Conservation (phyloP, 2,113 vertebrate species). For the Dasyurus viverrinus region DNA sequence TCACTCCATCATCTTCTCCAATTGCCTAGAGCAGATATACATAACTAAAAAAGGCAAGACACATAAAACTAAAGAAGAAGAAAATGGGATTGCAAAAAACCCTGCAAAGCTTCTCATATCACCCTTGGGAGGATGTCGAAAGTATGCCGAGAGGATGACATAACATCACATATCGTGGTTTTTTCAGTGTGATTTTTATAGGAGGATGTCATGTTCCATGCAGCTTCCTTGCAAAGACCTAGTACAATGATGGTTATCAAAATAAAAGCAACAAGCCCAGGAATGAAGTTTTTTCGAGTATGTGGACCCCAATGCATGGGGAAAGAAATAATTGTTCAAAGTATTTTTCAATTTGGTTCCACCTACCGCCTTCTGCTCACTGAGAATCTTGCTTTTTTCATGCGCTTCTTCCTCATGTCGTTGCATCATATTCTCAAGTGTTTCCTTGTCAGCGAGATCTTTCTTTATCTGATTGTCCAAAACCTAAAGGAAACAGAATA, state of each 20-base stretch:
- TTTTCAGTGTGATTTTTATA: neutral
- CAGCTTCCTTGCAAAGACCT: neutral
- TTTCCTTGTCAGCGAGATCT: conserved; percentile 96
- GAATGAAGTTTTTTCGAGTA: neutral
- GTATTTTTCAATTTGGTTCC: neutral
- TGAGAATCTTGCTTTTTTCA: conserved; percentile 95
- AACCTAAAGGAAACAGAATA: conserved; percentile 86
- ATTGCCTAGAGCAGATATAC: neutral
- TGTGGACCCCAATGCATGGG: neutral
- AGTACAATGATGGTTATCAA: neutral
- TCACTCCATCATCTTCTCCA: neutral
- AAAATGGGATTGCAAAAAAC: neutral
- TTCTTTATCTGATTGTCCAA: conserved; percentile 98
- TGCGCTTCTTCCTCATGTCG: conserved; percentile 95
- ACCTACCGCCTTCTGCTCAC: conserved; percentile 97
- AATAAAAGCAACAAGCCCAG: neutral
- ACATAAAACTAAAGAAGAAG: neutral
- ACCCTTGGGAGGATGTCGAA: neutral
- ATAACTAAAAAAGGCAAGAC: neutral
- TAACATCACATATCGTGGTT: neutral
- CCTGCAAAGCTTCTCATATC: neutral
- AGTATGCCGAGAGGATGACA: neutral
- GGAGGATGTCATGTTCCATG: neutral
- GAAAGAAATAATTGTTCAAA: neutral
- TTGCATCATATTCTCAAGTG: conserved; percentile 93